Conservation (phyloP, 1,140 invertebrate species). For the Drosophila sechellia region DNA sequence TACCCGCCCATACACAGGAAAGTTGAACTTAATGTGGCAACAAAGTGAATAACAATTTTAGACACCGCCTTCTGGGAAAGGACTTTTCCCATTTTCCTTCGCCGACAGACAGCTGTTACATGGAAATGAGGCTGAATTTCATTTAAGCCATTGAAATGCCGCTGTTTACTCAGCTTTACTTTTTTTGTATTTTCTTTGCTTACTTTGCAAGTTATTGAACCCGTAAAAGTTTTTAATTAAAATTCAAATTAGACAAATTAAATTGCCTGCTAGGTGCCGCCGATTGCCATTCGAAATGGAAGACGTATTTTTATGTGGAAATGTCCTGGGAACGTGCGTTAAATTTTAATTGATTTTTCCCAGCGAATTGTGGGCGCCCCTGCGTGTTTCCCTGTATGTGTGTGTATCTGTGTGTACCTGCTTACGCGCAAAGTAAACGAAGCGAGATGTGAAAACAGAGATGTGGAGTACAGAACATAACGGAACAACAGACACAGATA, state of each 20-base stretch:
- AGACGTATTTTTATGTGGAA: constrained; percentile 29
- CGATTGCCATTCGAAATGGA: constrained; percentile 37
- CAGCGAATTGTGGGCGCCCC: constrained; percentile 53
- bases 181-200: constrained; percentile 2
- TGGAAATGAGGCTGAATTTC: constrained; percentile 58
- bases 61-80: constrained; percentile 14
- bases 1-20: constrained; percentile 21
- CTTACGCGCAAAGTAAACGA: constrained; percentile 66
- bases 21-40: constrained; percentile 47
- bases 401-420: constrained; percentile 49
- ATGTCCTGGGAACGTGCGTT: constrained; percentile 59
- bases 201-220: constrained; percentile 72
- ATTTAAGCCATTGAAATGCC: constrained; percentile 29
- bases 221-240: constrained; percentile 80
- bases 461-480: constrained; percentile 65
- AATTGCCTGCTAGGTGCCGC: constrained; percentile 43
- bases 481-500: constrained; percentile 62
- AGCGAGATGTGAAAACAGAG: constrained; percentile 59
- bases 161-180: constrained; percentile 18
- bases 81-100: neutral
- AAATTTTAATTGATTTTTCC: constrained; percentile 83
- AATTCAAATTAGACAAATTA: constrained; percentile 78
- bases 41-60: constrained; percentile 51
- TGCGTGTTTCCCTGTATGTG: neutral
- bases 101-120: constrained; percentile 71